A percentile compares a stretch with the other conserved stretches of the same genome.
Conservation (phyloP, 2,888 invertebrate species). For the Amblyteles armatorius region DNA sequence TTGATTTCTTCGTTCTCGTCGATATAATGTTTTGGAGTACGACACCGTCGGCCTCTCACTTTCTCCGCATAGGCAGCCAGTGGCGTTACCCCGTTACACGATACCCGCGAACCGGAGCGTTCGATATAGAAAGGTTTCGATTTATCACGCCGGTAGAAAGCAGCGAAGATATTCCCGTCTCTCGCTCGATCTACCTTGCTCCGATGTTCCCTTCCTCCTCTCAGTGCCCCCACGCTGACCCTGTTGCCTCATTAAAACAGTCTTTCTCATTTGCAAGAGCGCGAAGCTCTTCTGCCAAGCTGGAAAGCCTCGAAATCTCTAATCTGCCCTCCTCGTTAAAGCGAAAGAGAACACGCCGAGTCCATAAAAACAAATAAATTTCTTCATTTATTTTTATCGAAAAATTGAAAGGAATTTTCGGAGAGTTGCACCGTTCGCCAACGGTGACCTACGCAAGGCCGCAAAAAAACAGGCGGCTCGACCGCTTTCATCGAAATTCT, state of each 20-base stretch:
- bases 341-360: background rate
- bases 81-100: constrained; percentile 68
- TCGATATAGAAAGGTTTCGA: constrained; percentile 50
- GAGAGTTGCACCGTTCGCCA: background rate
- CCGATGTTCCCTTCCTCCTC: background rate
- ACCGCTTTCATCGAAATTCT: constrained; percentile 26
- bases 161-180: constrained; percentile 30
- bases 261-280: background rate
- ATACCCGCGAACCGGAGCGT: constrained; percentile 68
- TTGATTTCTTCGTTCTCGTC: background rate
- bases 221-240: background rate
- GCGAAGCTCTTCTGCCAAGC: background rate
- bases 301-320: background rate
- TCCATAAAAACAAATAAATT: background rate
- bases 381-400: background rate
- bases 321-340: background rate
- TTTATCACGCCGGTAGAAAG: constrained; percentile 63
- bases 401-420: background rate
- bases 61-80: constrained; percentile 64
- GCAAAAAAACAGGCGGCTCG: background rate
- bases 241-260: background rate
- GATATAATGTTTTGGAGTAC: constrained; percentile 41
- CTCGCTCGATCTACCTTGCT: constrained; percentile 1
- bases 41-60: constrained; percentile 67
- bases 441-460: constrained; percentile 6